Evolutionary conservation across 2,113 vertebrate genomes (phyloP), one percentile per base, ranked within the genome.

Genomic region (Trematomus loennbergii): DNA sequence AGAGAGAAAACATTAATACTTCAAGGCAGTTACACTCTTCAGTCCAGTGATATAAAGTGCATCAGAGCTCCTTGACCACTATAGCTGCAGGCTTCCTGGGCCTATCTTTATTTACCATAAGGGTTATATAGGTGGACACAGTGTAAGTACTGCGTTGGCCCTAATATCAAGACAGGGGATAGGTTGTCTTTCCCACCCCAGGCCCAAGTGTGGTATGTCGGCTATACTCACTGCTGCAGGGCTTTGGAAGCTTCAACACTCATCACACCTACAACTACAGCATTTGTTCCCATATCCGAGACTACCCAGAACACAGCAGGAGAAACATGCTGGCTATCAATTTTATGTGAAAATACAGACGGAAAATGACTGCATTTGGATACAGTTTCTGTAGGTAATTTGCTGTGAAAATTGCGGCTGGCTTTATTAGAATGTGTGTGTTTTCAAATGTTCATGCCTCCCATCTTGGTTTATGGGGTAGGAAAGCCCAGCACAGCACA

Each of bases 311-410:
- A 54, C 64, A 46, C 78, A 78, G 72, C 78, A 77, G 29, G 78
- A 78, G 65, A 81, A 75, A 79, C 86, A 88, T 72, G 82, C 73
- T 61, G 86, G 78, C 79, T 75, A 82, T 88, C 64, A 87, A 79
- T 90, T 85, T 90, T 82, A 90, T 89, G 84, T 83, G 85, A 87
- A 88, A 87, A 82, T 74, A 87, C 84, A 89, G 83, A 88, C 50
- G 81, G 86, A 75, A 83, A 89, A 90, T 87, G 81, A 87, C 75
- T 82, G 81, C 79, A 84, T 88, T 91, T 91, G 79, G 86, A 88
- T 85, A 72, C 33, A 68, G 65, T 75, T 86, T 66, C 66, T 66
- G 75, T 62, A 75, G 78, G 88, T 86, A 79, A 88, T 91, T 89
- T 87, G 71, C 65, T 70, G 55, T 17, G 72, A 81, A 86, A 92